A percentile compares a stretch with the other conserved stretches of the same genome.
phyloP scores from a whole-genome alignment of 2,113 vertebrate genomes.

The Crotalus helleri region DNA sequence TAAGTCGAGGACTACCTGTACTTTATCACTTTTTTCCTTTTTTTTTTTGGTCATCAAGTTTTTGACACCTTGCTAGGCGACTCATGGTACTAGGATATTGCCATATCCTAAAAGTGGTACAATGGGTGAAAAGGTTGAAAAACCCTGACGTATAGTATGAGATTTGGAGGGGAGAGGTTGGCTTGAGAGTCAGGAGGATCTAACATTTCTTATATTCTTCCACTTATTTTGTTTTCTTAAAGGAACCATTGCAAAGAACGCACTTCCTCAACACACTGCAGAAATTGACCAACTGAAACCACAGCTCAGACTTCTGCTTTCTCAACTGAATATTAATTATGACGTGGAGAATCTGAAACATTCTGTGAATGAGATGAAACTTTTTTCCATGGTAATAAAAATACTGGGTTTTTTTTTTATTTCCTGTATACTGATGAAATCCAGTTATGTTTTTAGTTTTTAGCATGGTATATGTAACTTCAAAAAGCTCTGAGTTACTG shows the following conservation, averaged over 20 bases:
- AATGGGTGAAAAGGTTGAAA: too few species aligned
- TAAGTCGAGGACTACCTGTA: too few species aligned
- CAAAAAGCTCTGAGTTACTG: background rate
- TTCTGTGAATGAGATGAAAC: constrained; percentile 66
- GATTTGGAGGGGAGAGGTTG: background rate
- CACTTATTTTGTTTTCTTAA: constrained; percentile 31
- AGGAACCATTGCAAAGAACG: constrained; percentile 35
- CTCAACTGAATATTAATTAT: constrained; percentile 62
- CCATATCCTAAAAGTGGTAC: too few species aligned
- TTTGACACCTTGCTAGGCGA: too few species aligned
- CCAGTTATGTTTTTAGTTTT: background rate
- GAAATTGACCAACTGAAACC: constrained; percentile 62
- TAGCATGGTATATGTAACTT: background rate
- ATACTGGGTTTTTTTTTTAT: background rate
- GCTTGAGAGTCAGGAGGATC: background rate
- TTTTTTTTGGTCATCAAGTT: too few species aligned
- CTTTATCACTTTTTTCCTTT: too few species aligned
- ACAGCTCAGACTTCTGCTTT: constrained; percentile 66
- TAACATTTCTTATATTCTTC: background rate
- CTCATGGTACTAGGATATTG: too few species aligned
- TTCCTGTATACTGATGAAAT: background rate
- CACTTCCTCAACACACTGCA: constrained; percentile 52
- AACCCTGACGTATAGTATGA: background rate
- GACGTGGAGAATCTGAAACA: constrained; percentile 58
- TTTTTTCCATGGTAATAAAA: constrained; percentile 66